Percentiles rank a stretch among this genome's conserved stretches.
Conservation (phyloP, 2,888 invertebrate genomes). For the Pachycephus smyrnensis region DNA sequence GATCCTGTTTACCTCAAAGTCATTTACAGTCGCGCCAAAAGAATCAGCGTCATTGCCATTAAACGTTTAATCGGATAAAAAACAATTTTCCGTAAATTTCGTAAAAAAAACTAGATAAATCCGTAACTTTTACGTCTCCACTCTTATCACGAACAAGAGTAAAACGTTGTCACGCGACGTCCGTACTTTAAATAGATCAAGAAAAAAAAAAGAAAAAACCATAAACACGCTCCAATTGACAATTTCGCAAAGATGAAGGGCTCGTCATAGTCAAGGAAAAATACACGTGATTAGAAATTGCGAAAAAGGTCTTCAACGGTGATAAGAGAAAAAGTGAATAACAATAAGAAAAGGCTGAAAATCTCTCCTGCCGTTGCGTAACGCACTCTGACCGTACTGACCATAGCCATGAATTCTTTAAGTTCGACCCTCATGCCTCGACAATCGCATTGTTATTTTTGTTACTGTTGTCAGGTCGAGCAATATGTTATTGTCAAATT, state of each 20-base stretch:
- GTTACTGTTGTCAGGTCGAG: too few relatives aligned
- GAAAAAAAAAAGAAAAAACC: not conserved
- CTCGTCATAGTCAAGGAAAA: not conserved
- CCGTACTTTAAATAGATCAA: not conserved
- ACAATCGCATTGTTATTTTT: not conserved
- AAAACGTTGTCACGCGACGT: not conserved
- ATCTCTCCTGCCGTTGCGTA: not conserved
- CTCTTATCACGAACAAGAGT: not conserved
- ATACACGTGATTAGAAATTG: not conserved
- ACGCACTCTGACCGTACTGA: constrained; percentile 5
- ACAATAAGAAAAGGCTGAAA: not conserved
- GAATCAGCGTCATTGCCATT: too few relatives aligned
- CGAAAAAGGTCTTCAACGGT: not conserved
- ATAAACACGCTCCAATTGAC: not conserved
- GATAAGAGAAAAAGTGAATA: not conserved
- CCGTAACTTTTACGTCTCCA: not conserved
- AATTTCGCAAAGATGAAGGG: not conserved
- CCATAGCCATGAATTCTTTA: not conserved
- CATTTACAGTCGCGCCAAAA: too few relatives aligned
- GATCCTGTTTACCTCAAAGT: too few relatives aligned
- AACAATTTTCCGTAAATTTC: too few relatives aligned
- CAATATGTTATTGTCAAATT: too few relatives aligned
- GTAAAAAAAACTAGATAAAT: too few relatives aligned
- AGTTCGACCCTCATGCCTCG: not conserved
- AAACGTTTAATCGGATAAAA: too few relatives aligned